Base-by-base conservation (phyloP, 2,888 invertebrate species). In the Parelbella ahira region DNA sequence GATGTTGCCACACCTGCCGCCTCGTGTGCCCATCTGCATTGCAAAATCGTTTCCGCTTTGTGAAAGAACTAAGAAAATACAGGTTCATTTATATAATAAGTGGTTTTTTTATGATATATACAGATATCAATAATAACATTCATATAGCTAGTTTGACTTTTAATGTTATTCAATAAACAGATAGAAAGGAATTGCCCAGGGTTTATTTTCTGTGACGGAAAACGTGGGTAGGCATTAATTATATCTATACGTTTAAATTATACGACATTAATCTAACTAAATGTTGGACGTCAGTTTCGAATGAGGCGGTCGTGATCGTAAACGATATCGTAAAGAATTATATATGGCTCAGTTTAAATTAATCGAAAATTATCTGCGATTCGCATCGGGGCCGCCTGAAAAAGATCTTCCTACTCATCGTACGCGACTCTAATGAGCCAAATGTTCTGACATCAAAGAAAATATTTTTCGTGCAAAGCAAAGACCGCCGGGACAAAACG, bases 371-470 rank as follows among this genome's bases (percentile, higher is more conserved):
- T 44, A 37, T 44, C 27, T 28, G 34, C 21, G 33, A 20, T 36
- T 32, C 25, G 24, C 37, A 39, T 41, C 37, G 36, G 1, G 6
- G 24, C 11, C 10, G 10, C 25, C 48, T 44, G 41, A 29, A 48
- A 56, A 51, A 44, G n/a, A 50, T 47, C 38, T 45, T 37, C 36
- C 45, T 50, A 46, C 43, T 48, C 46, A 46, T 41, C 37, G 42
- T 30, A 18, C 37, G 25, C 27, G 21, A 25, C 21, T 33, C 49
- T 54, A 58, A 60, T 55, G 55, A 52, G 42, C 41, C 47, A 51
- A 50, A 53, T 50, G 54, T 54, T 43, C 19, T 15, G 47, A 59
- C 51, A 49, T 62, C 58, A 63, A 65, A 61, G 56, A 51, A 54
- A 54, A 50, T 53, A 49, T 56, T 58, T 54, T 44, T 46, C 37